Evolutionary conservation across 2,888 invertebrate genomes (phyloP).

Genomic region (Drosophila phalerata): DNA sequence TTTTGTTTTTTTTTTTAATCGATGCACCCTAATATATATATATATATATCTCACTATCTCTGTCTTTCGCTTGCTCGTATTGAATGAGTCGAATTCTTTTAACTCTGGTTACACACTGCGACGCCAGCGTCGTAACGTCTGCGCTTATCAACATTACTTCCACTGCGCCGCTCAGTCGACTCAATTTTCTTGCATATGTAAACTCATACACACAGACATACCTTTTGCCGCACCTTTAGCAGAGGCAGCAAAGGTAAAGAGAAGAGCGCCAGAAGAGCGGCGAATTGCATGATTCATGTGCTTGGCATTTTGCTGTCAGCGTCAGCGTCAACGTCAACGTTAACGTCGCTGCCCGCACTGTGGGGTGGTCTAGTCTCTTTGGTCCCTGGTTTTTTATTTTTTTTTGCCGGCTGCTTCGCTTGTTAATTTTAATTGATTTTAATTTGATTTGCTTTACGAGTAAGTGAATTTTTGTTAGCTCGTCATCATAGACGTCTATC

Average conservation of each 20-base stretch:
- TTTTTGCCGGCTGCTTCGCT: conserved; percentile 56
- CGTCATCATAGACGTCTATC: conserved; percentile 16
- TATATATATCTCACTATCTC: conserved; percentile 17
- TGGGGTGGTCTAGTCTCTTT: conserved; percentile 41
- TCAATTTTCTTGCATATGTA: conserved; percentile 36
- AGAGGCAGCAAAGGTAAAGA: conserved; percentile 40
- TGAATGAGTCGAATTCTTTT: conserved; percentile 30
- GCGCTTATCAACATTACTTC: conserved; percentile 63
- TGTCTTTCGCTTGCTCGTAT: conserved; percentile 13
- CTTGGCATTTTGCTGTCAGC: conserved; percentile 60
- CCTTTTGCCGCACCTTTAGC: conserved; percentile 62
- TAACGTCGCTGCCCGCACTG: conserved; percentile 23
- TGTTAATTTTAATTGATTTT: conserved; percentile 79
- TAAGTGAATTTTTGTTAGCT: conserved; percentile 64
- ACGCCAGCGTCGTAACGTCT: conserved; percentile 39
- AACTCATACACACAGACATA: conserved; percentile 7
- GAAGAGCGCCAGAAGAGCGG: conserved; percentile 23
- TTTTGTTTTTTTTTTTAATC: too few relatives aligned
- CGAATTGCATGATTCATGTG: conserved; percentile 69
- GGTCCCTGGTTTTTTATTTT: conserved; percentile 25
- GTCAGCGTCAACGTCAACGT: conserved; percentile 13
- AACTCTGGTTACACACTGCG: conserved; percentile 17
- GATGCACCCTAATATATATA: too few relatives aligned
- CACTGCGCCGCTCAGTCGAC: conserved; percentile 21
- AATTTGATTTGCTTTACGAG: conserved; percentile 68